Conservation (phyloP, 2,113 vertebrate species). For the Ceuthmochares aereus region DNA sequence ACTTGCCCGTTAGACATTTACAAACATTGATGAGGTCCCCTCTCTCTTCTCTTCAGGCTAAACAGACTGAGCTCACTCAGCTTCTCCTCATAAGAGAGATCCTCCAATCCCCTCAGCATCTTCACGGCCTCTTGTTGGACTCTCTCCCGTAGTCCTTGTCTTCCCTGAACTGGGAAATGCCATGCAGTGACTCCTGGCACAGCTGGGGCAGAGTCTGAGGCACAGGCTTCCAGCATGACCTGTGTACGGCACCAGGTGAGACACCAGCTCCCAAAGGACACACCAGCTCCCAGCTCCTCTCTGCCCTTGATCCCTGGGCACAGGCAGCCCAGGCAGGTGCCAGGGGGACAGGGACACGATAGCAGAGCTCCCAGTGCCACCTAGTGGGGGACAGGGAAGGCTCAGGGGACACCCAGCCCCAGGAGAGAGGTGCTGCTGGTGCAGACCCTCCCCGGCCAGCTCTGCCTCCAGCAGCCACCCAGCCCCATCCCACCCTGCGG, state of each 20-base stretch:
- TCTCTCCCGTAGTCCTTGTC: no score
- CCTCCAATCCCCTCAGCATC: no score
- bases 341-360: neutral
- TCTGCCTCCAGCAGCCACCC: neutral
- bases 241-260: fast-evolving
- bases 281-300: neutral
- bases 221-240: neutral
- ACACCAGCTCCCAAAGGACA: neutral
- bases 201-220: neutral
- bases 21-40: no score
- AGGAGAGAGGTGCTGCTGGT: neutral
- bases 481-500: neutral
- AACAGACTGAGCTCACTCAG: no score
- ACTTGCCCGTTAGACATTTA: no score
- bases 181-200: neutral
- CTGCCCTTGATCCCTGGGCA: neutral
- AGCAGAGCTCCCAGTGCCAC: constrained; percentile 56
- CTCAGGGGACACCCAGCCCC: neutral
- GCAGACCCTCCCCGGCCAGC: neutral
- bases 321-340: neutral
- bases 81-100: no score
- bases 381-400: constrained; percentile 21
- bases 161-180: no score
- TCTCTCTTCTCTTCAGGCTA: no score
- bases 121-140: no score